Percentiles rank a stretch among this genome's conserved stretches.
Evolutionary conservation across 2,888 invertebrate genomes (phyloP).

Genomic region (Microplitis manilae): DNA sequence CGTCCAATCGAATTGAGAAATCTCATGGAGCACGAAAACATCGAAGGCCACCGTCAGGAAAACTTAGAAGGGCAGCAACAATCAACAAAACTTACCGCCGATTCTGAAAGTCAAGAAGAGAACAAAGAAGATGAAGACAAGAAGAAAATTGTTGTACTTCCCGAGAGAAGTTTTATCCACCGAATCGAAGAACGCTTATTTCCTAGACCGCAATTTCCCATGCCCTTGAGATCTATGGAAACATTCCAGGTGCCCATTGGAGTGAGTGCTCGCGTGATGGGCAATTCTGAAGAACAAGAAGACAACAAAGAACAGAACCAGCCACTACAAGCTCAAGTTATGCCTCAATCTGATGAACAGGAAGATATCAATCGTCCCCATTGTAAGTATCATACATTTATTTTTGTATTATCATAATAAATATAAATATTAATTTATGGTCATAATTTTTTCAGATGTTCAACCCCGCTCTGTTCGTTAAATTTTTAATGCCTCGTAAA

Average conservation of each 20-base stretch:
- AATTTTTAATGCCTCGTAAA: constrained; percentile 72
- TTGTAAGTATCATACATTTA: constrained; percentile 75
- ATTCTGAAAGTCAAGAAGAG: constrained; percentile 60
- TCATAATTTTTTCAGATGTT: constrained; percentile 76
- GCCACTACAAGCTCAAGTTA: constrained; percentile 61
- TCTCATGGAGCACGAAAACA: constrained; percentile 64
- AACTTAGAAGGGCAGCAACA: constrained; percentile 59
- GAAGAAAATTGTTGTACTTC: constrained; percentile 62
- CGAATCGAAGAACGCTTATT: constrained; percentile 66
- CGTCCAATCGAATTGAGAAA: constrained; percentile 65
- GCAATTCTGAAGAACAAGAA: constrained; percentile 59
- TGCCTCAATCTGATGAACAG: constrained; percentile 70
- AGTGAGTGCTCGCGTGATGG: constrained; percentile 63
- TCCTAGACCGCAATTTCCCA: constrained; percentile 60
- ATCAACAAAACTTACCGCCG: constrained; percentile 61
- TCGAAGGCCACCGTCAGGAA: constrained; percentile 61
- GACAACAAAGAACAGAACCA: constrained; percentile 58
- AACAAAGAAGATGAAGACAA: constrained; percentile 62
- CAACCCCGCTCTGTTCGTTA: constrained; percentile 85
- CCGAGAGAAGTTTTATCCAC: constrained; percentile 64
- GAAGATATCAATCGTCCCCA: constrained; percentile 81
- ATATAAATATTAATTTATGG: constrained; percentile 36
- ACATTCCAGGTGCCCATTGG: constrained; percentile 64
- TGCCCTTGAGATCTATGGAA: constrained; percentile 61
- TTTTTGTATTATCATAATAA: background rate